These are phyloP conservation scores for Babyrousa celebensis DNA, from an alignment of 2,797 vertebrate genomes.

Conservation along the genomic window DNA sequence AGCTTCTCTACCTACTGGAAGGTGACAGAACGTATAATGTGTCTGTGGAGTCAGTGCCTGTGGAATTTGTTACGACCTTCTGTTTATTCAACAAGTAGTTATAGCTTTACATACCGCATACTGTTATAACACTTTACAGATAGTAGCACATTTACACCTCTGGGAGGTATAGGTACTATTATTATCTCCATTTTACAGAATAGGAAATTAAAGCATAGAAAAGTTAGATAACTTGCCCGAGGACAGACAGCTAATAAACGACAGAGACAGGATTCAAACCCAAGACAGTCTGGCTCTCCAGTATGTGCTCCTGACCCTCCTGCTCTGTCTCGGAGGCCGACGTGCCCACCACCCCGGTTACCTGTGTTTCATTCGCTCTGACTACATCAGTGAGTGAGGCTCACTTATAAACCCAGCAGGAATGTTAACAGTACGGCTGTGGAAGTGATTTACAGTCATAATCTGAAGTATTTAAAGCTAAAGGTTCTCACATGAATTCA, in stretches of 20 bases:
- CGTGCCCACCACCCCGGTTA: not conserved
- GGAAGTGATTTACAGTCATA: conserved; percentile 14
- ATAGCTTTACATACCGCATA: not conserved
- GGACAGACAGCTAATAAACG: not conserved
- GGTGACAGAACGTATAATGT: not conserved
- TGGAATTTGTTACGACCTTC: conserved; percentile 60
- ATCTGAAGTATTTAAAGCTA: conserved; percentile 59
- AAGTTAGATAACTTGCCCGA: conserved; percentile 54
- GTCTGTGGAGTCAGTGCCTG: conserved; percentile 21
- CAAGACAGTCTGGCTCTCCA: not conserved
- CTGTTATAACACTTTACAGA: conserved; percentile 45
- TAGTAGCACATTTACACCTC: conserved; percentile 11
- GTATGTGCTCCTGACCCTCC: not conserved
- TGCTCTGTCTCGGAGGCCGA: not conserved
- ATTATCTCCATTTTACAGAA: conserved; percentile 1
- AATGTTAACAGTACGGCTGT: conserved; percentile 55
- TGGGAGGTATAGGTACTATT: not conserved
- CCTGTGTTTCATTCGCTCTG: not conserved
- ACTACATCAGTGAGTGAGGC: not conserved
- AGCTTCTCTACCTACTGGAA: conserved; percentile 42
- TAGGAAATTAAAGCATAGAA: conserved; percentile 48
- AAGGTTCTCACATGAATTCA: conserved; percentile 63
- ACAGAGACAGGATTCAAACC: not conserved
- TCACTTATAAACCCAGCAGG: conserved; percentile 47
- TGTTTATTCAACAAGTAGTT: conserved; percentile 60